Conservation (phyloP, 1,140 invertebrate species). For the Limonius californicus region DNA sequence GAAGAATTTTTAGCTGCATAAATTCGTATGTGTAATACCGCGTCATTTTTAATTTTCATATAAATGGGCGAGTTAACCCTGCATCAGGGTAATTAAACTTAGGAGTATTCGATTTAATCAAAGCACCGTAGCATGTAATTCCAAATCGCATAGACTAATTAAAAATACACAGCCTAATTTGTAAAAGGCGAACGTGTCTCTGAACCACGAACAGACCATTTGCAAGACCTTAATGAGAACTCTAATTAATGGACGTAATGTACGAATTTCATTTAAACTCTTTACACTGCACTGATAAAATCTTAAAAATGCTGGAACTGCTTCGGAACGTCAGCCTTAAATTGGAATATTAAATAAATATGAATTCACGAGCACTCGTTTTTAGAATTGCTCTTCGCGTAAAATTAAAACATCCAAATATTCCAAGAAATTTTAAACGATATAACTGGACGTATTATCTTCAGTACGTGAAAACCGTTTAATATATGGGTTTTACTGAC, state of each 20-base stretch:
- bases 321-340: not conserved
- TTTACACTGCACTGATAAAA: not conserved
- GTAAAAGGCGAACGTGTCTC: not conserved
- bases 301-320: not conserved
- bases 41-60: conserved; percentile 7
- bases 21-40: not conserved
- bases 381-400: too few relatives aligned
- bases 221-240: conserved; percentile 8
- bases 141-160: conserved; percentile 1
- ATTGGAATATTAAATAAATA: not conserved
- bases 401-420: not conserved
- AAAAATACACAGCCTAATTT: conserved; percentile 3
- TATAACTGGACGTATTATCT: not conserved
- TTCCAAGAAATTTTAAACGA: not conserved
- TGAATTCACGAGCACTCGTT: too few relatives aligned
- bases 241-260: conserved; percentile 3
- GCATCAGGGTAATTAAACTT: not conserved
- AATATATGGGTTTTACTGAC: not conserved
- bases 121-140: conserved; percentile 2
- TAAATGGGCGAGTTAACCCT: not conserved
- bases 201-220: conserved; percentile 5
- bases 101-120: conserved; percentile 6
- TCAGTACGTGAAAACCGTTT: not conserved
- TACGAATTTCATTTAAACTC: conserved; percentile 1
- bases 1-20: conserved; percentile 5